These are phyloP conservation scores for Caenorhabditis sinica DNA, from an alignment of 2,888 invertebrate genomes.

Conservation along the genomic window DNA sequence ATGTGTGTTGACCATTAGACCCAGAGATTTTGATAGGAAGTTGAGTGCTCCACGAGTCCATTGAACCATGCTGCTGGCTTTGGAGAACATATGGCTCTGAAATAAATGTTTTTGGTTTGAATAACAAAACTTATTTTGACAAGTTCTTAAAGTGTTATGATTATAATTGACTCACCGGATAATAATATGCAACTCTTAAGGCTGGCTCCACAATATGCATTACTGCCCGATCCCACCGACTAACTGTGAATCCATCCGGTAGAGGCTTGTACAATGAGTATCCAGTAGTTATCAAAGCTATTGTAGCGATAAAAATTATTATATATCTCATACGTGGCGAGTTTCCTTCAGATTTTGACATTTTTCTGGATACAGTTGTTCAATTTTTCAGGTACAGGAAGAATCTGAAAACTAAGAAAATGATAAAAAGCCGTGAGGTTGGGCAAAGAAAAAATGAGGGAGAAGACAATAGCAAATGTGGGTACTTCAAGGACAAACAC, in stretches of 20 bases:
- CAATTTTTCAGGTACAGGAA: too few species aligned
- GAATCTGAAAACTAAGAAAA: too few species aligned
- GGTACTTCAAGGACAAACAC: too few species aligned
- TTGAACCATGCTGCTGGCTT: slow-evolving; percentile 70
- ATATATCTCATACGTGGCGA: slow-evolving; percentile 16
- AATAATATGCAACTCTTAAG: slow-evolving; percentile 75
- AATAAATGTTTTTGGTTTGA: not conserved
- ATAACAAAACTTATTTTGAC: too few species aligned
- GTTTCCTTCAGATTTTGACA: slow-evolving; percentile 40
- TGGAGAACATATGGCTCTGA: slow-evolving; percentile 71
- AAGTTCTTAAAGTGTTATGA: not conserved
- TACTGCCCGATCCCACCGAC: slow-evolving; percentile 69
- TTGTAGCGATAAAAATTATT: slow-evolving; percentile 20
- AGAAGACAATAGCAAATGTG: too few species aligned
- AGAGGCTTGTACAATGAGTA: slow-evolving; percentile 71
- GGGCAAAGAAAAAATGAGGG: not conserved
- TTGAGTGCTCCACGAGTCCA: slow-evolving; percentile 74
- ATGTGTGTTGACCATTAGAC: slow-evolving; percentile 52
- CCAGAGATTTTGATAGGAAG: slow-evolving; percentile 60
- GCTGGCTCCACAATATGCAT: slow-evolving; percentile 76
- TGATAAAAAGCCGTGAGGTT: too few species aligned
- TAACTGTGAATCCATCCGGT: slow-evolving; percentile 71
- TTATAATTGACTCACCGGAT: slow-evolving; percentile 70
- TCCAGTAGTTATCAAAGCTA: slow-evolving; percentile 32
- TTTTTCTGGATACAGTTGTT: too few species aligned